Base-by-base conservation (phyloP, 2,113 vertebrate species). In the Aix galericulata region DNA sequence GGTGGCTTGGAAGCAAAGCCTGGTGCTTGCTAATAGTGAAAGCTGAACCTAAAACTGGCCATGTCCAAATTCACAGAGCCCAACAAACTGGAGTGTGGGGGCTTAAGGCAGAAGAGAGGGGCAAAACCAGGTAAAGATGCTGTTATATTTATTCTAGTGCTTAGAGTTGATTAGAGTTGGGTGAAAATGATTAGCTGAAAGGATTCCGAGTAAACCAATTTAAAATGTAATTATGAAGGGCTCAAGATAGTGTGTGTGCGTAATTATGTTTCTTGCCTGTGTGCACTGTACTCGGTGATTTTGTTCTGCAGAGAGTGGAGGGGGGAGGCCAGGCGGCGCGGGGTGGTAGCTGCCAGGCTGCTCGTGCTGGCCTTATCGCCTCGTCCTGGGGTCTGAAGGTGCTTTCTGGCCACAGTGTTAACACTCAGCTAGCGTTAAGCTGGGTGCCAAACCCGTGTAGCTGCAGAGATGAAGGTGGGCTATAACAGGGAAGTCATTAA, bases 181-280 rank as follows among this genome's bases (percentile, higher is more conserved):
- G 79, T 69, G 52, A 88, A 83, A 91, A 94, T 92, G 81, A 79
- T 91, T 79, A 66, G 67, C 78, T 80, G 90, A 94, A 95, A 93
- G 58, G 75, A 89, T 80, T 95, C 86, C 27, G 83, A 88, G 76
- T 89, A 88, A 95, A 94, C 84, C 91, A 77, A 79, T 94, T 84
- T 95, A 94, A 95, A 94, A 71, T 64, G 87, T 88, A 96, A 95
- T 91, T 95, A 91, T 21, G 46, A 95, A 89, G 80, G 91, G 83
- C 85, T 91, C 82, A 76, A 87, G 95, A 96, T 93, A 62, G 91
- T 58, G 62, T 69, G 46, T 55, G 64, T 74, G 53, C 86, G 53
- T 94, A 96, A 97, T 97, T 97, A 96, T 74, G 82, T 96, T 92
- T 81, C 95, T 95, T 94, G 89, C 76, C 85, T 1, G 2, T 60